These are phyloP conservation scores for Melinaea menophilus DNA, from an alignment of 2,888 invertebrate genomes.

Conservation along the genomic window DNA sequence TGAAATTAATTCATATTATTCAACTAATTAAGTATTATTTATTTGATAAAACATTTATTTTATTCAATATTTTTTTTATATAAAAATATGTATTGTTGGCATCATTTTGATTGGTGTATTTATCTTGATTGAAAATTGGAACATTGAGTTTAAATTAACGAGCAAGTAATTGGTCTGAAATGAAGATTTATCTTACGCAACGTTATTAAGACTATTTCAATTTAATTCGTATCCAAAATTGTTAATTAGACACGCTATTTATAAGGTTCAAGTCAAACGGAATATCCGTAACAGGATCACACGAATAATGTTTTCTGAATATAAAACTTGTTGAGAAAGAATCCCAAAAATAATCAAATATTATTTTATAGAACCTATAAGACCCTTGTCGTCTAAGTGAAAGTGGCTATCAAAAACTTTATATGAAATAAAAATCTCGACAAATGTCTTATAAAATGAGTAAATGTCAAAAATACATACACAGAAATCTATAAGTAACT, in stretches of 20 bases:
- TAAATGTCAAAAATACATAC: neutral
- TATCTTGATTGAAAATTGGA: conserved; percentile 39
- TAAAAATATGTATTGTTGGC: neutral
- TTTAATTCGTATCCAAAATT: neutral
- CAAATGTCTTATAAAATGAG: neutral
- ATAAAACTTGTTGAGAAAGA: neutral
- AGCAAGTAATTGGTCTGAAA: conserved; percentile 35
- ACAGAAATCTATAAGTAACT: neutral
- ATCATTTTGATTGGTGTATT: conserved; percentile 37
- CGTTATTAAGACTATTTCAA: conserved; percentile 1
- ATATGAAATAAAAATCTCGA: neutral
- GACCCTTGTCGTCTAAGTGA: conserved; percentile 7
- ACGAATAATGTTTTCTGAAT: neutral
- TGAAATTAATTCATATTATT: too few relatives aligned
- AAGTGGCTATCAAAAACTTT: conserved; percentile 17
- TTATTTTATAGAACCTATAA: conserved; percentile 11
- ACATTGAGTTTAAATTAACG: conserved; percentile 40
- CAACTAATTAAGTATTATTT: neutral
- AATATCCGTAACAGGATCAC: neutral
- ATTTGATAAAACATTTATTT: neutral
- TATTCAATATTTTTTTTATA: neutral
- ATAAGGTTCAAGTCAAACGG: too few relatives aligned
- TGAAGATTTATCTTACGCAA: conserved; percentile 29
- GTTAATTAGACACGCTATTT: too few relatives aligned
- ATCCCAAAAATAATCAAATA: conserved; percentile 15